These are phyloP conservation scores for Ridgeia piscesae DNA, from an alignment of 1,140 invertebrate species.

Conservation along the genomic window DNA sequence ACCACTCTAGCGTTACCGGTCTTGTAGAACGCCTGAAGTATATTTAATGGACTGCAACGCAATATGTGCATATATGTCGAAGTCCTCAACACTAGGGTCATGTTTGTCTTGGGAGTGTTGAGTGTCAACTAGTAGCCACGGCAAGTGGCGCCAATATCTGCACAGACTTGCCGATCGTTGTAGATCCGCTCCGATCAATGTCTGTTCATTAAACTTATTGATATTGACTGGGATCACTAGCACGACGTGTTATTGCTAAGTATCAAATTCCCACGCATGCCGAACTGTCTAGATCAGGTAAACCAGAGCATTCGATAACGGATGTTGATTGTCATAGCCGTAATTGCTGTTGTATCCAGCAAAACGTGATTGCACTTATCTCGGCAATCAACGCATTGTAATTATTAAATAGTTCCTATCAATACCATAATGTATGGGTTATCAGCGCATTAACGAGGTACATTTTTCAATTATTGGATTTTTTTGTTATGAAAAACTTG, in stretches of 20 bases:
- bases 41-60: not conserved
- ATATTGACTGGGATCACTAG: not conserved
- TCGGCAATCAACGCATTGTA: not conserved
- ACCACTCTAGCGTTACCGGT: not conserved
- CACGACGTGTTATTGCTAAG: not conserved
- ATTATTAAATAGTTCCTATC: not conserved
- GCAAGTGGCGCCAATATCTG: conserved; percentile 3
- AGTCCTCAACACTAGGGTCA: too few species aligned
- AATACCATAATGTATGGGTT: not conserved
- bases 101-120: not conserved
- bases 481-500: too few species aligned
- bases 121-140: not conserved
- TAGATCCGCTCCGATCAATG: not conserved
- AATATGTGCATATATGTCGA: not conserved
- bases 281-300: not conserved
- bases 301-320: not conserved
- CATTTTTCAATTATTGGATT: too few species aligned
- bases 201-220: not conserved
- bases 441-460: too few species aligned
- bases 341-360: not conserved
- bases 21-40: not conserved
- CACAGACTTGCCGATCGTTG: not conserved
- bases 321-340: not conserved
- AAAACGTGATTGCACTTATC: too few species aligned
- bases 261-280: not conserved